These are phyloP conservation scores for Acanthiza pusilla DNA, from an alignment of 2,797 vertebrate species.

Conservation along the genomic window DNA sequence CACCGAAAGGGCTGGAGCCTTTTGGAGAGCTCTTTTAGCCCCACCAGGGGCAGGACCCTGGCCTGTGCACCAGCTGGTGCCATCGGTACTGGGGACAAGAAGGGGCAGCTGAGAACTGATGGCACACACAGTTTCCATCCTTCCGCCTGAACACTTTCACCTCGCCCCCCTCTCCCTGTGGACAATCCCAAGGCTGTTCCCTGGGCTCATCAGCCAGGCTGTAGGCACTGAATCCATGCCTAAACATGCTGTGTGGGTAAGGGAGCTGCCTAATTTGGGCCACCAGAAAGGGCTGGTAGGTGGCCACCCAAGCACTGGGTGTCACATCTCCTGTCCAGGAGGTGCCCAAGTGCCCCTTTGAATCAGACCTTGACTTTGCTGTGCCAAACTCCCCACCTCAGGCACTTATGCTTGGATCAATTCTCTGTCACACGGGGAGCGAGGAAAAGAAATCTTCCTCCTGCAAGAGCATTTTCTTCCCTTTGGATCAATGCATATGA, in stretches of 20 bases:
- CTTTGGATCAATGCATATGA: background rate
- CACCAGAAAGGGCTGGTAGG: background rate
- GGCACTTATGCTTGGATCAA: conserved; percentile 8
- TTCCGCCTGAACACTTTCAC: background rate
- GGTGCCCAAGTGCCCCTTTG: background rate
- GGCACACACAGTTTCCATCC: background rate
- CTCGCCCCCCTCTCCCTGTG: background rate
- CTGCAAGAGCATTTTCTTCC: background rate
- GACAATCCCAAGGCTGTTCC: background rate
- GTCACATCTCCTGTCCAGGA: background rate
- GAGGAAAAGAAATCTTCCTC: background rate
- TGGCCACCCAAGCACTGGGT: rapidly evolving
- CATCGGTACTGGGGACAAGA: background rate
- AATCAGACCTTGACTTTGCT: background rate
- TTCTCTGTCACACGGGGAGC: background rate
- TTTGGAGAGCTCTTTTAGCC: background rate
- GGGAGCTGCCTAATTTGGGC: background rate
- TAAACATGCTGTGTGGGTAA: background rate
- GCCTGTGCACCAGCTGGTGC: rapidly evolving
- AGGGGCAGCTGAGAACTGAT: background rate
- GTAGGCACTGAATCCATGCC: background rate
- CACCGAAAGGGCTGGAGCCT: background rate
- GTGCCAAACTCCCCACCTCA: background rate
- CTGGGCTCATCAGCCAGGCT: background rate
- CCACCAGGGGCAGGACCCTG: rapidly evolving